A percentile compares a stretch with the other conserved stretches of the same genome.
Evolutionary conservation across 35 echinoderm and acorn worm species (phyloP).

Genomic region (Lytechinus pictus): DNA sequence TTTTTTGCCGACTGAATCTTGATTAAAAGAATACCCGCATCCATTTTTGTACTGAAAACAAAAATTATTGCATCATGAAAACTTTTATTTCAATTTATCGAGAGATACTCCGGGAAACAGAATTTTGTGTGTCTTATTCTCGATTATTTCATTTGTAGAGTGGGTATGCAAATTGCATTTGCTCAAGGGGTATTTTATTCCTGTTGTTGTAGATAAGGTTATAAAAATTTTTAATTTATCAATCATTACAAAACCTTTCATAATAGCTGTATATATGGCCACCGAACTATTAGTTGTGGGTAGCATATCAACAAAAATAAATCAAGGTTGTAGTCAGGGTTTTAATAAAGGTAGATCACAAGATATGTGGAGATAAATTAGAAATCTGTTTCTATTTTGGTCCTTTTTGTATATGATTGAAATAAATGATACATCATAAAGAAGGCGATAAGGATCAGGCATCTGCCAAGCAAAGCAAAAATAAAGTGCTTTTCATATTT

Average conservation of each 20-base stretch:
- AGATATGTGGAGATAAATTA: not conserved
- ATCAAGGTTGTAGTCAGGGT: not conserved
- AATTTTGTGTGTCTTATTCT: not conserved
- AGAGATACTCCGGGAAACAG: not conserved
- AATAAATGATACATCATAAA: slow-evolving; percentile 18
- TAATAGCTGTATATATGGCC: not conserved
- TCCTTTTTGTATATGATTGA: not conserved
- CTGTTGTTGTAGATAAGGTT: not conserved
- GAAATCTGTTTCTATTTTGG: not conserved
- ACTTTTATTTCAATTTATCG: not conserved
- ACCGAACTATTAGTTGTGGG: too few relatives aligned
- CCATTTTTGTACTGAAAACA: not conserved
- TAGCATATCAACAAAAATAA: slow-evolving; percentile 5
- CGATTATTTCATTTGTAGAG: too few relatives aligned
- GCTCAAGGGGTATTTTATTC: not conserved
- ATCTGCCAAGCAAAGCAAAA: not conserved
- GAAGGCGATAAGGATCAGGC: not conserved
- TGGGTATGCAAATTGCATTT: not conserved
- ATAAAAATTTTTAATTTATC: not conserved
- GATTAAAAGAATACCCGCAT: not conserved
- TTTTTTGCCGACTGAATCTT: not conserved
- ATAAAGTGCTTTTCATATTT: not conserved
- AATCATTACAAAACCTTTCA: not conserved
- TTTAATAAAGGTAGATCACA: not conserved
- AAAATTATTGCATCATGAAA: not conserved